phyloP scores from a whole-genome alignment of 2,888 invertebrate species.

The Orthosia incerta region DNA sequence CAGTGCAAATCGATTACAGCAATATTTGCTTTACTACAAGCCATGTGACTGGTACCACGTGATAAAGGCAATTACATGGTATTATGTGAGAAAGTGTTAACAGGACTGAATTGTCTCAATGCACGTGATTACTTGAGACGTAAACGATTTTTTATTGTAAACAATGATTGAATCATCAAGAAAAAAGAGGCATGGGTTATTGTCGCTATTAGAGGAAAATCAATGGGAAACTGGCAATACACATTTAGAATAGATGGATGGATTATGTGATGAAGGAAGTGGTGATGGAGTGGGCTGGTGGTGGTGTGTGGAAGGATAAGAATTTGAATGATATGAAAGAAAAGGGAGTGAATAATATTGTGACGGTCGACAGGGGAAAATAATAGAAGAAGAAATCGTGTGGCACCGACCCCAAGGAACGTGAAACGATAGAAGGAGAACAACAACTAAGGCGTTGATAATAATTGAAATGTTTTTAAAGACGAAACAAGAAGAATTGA shows the following conservation, averaged over 20 bases:
- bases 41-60: conserved; percentile 43
- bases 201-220: background rate
- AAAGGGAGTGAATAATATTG: background rate
- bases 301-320: no score
- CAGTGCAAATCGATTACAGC: conserved; percentile 23
- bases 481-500: background rate
- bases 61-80: conserved; percentile 39
- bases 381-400: background rate
- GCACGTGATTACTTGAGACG: conserved; percentile 36
- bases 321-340: background rate
- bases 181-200: conserved; percentile 1
- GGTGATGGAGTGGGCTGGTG: no score
- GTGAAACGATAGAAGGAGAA: background rate
- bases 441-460: background rate
- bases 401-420: background rate
- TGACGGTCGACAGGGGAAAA: background rate
- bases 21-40: conserved; percentile 7
- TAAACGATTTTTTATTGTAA: conserved; percentile 37
- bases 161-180: conserved; percentile 23
- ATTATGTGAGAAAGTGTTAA: conserved; percentile 50
- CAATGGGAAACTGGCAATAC: background rate
- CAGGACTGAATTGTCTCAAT: conserved; percentile 36
- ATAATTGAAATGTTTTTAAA: background rate
- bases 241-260: background rate
- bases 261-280: no score